Conservation (phyloP, 2,888 invertebrate species). For the Eurytoma adleriae region DNA sequence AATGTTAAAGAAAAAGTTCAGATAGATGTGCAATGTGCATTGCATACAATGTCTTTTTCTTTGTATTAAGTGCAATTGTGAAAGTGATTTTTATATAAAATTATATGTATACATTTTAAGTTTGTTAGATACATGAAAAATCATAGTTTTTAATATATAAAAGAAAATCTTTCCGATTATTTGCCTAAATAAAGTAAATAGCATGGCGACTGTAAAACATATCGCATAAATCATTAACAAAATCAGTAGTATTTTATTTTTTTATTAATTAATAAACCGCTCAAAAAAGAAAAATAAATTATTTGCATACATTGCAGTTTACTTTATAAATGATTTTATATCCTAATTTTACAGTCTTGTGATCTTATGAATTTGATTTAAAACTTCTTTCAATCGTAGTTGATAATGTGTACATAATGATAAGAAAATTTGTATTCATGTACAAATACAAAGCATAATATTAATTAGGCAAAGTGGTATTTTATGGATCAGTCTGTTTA, state of each 20-base stretch:
- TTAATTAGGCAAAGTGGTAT: constrained; percentile 20
- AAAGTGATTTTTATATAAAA: constrained; percentile 48
- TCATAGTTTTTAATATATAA: neutral
- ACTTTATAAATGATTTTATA: constrained; percentile 4
- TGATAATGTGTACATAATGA: constrained; percentile 39
- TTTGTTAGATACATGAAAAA: constrained; percentile 24
- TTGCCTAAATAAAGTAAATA: neutral
- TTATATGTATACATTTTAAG: constrained; percentile 20
- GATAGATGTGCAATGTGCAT: constrained; percentile 35
- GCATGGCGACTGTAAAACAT: constrained; percentile 8
- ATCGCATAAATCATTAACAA: constrained; percentile 1
- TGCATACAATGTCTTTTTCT: constrained; percentile 43
- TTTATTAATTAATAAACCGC: constrained; percentile 31
- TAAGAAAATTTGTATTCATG: constrained; percentile 36
- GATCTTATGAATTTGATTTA: neutral
- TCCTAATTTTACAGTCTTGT: constrained; percentile 17
- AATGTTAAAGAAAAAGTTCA: constrained; percentile 50
- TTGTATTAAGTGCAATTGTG: constrained; percentile 45
- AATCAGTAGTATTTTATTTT: constrained; percentile 28
- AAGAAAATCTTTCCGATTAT: neutral
- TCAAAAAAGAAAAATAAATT: constrained; percentile 35
- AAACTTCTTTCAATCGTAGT: constrained; percentile 27
- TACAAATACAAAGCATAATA: constrained; percentile 52
- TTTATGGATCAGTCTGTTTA: constrained; percentile 42
- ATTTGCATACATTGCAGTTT: constrained; percentile 17